Conservation (phyloP, 2,888 invertebrate species). For the Autographa gamma region DNA sequence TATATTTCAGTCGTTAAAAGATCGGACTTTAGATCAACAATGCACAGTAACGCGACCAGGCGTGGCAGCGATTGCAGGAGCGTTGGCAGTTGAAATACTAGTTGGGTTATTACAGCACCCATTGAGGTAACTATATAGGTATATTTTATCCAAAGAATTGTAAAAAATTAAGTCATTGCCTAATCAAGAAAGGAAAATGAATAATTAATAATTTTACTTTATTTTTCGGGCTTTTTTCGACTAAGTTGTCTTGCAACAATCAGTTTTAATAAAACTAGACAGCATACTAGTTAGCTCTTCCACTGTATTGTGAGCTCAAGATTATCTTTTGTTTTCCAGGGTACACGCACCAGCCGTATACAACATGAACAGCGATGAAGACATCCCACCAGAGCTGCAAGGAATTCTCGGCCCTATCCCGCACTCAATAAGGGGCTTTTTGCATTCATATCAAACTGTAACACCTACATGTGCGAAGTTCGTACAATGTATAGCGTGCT, state of each 20-base stretch:
- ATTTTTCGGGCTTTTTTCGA: too few species aligned
- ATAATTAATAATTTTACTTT: too few species aligned
- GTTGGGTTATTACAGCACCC: conserved; percentile 96
- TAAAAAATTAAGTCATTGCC: too few species aligned
- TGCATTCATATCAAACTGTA: conserved; percentile 94
- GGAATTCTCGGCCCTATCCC: conserved; percentile 95
- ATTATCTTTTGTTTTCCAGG: conserved; percentile 71
- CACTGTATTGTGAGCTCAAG: background rate
- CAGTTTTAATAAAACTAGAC: too few species aligned
- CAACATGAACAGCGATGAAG: conserved; percentile 76
- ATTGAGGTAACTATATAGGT: conserved; percentile 84
- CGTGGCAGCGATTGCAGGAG: conserved; percentile 96
- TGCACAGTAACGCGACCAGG: conserved; percentile 99
- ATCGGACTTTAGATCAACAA: conserved; percentile 98
- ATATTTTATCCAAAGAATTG: too few species aligned
- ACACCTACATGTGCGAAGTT: conserved; percentile 96
- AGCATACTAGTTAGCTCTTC: too few species aligned
- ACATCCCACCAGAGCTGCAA: conserved; percentile 77
- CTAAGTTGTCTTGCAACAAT: too few species aligned
- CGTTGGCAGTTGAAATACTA: conserved; percentile 96
- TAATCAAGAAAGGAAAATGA: too few species aligned
- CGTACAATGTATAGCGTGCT: conserved; percentile 97
- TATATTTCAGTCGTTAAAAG: conserved; percentile 88
- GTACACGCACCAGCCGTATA: conserved; percentile 91
- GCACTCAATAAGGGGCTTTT: conserved; percentile 97